Evolutionary conservation across 2,888 invertebrate species (phyloP).

Genomic region (Drymonia ruficornis): DNA sequence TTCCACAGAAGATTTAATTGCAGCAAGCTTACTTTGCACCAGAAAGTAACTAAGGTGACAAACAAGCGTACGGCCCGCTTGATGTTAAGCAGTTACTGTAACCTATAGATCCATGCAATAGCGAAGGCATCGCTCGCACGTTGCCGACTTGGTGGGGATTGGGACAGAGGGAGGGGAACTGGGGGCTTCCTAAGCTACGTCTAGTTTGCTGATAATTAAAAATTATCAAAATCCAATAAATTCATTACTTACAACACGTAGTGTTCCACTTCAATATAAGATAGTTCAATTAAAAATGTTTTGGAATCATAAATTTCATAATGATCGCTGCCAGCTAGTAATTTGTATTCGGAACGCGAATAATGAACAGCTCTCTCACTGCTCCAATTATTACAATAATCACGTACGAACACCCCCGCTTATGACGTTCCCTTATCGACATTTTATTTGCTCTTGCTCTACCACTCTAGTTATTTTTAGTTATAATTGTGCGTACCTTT

Average conservation of each 20-base stretch:
- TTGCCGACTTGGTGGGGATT: too few species aligned
- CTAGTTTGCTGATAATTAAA: not conserved
- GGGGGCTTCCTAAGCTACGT: too few species aligned
- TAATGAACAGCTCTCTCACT: constrained; percentile 35
- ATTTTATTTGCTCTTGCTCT: constrained; percentile 27
- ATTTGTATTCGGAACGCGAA: constrained; percentile 36
- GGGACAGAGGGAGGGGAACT: too few species aligned
- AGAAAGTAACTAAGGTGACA: too few species aligned
- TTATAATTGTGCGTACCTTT: constrained; percentile 16
- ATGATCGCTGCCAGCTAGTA: constrained; percentile 33
- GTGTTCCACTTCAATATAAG: not conserved
- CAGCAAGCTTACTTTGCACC: too few species aligned
- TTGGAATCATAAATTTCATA: constrained; percentile 22
- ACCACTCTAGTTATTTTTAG: constrained; percentile 18
- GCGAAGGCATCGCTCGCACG: too few species aligned
- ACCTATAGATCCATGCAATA: too few species aligned
- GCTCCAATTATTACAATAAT: constrained; percentile 48
- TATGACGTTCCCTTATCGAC: constrained; percentile 37
- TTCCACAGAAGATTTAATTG: constrained; percentile 9
- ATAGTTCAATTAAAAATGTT: constrained; percentile 29
- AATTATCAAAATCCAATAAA: not conserved
- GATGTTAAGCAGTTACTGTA: too few species aligned
- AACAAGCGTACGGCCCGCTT: too few species aligned
- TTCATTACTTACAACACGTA: not conserved
- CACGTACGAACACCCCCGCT: constrained; percentile 36